Base-by-base conservation (phyloP, 2,113 vertebrate genomes). In the Cyprinodon tularosa region DNA sequence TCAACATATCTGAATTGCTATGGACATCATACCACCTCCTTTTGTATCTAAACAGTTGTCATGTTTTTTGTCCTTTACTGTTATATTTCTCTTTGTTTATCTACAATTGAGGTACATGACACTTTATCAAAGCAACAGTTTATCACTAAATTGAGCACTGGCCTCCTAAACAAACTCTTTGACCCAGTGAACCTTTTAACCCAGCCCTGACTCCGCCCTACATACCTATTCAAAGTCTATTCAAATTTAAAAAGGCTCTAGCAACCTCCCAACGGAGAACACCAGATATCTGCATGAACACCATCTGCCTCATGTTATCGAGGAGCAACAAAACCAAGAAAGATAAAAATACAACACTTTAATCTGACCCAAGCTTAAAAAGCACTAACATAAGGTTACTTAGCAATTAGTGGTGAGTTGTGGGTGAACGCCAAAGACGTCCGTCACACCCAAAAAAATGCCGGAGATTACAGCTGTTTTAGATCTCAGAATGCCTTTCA, bases 401-500 rank as follows among this genome's bases (percentile, higher is more conserved):
- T 48, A 72, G 86, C 84, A 92, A 91, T 94, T 93, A 92, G 90
- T 91, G 90, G 90, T 81, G 39, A 81, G 72, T 57, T 22, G n/a
- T 20, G 50, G 20, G 17, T 57, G 40, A 20, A 40, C 4, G 11
- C 17, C 39, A 62, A 39, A 42, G 17, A 65, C 5, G 40, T 11
- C 20, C 20, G 63, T 65, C 40, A 12, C 64, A 66, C 68, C 74
- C 45, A 82, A 65, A 71, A 82, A 86, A 70, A 74, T 72, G 70
- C 48, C 75, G 79, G 48, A 40, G 40, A 78, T 75, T 62, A 72
- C 44, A 83, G 76, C 65, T 66, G 74, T 76, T 84, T 62, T 62
- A 42, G 20, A 80, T 70, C 74, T 65, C n/a, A 68, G 22, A 22
- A 60, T 61, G 85, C 39, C 53, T 82, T 29, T 38, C 37, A 74